Conservation (phyloP, 2,888 invertebrate species). For the Malthinus seriepunctatus region DNA sequence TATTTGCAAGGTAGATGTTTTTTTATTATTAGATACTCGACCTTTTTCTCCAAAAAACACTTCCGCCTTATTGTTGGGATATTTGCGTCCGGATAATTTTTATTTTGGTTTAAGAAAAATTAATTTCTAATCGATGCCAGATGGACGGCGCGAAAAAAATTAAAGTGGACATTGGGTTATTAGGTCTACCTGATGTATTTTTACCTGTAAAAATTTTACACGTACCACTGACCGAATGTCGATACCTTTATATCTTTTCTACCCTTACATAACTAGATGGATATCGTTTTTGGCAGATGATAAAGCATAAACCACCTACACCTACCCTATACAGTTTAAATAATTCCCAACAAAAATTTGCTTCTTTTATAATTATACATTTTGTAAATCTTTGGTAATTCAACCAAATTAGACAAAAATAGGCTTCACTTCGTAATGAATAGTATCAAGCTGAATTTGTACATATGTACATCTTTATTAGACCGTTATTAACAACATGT, state of each 20-base stretch:
- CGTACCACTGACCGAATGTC: constrained; percentile 22
- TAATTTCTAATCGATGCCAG: constrained; percentile 1
- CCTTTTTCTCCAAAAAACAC: constrained; percentile 3
- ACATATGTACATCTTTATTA: no score
- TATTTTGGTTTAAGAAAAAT: neutral
- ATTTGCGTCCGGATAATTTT: no score
- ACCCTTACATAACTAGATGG: constrained; percentile 10
- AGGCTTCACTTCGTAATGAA: neutral
- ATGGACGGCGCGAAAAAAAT: neutral
- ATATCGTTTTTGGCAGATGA: constrained; percentile 11
- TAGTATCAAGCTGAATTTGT: no score
- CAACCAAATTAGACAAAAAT: neutral
- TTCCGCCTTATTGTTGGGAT: neutral
- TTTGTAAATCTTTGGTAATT: neutral
- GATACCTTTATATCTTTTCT: constrained; percentile 16
- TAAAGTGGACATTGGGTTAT: constrained; percentile 19
- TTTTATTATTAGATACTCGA: constrained; percentile 8
- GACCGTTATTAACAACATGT: no score
- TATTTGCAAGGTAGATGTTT: constrained; percentile 12
- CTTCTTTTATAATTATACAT: neutral
- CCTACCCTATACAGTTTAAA: neutral
- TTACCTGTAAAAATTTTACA: constrained; percentile 25
- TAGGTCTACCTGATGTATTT: constrained; percentile 21
- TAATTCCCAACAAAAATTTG: constrained; percentile 2
- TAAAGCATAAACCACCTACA: constrained; percentile 2